Evolutionary conservation across 2,113 vertebrate genomes (phyloP), one percentile per base, ranked within the genome.

Genomic region (Nesoenas mayeri): DNA sequence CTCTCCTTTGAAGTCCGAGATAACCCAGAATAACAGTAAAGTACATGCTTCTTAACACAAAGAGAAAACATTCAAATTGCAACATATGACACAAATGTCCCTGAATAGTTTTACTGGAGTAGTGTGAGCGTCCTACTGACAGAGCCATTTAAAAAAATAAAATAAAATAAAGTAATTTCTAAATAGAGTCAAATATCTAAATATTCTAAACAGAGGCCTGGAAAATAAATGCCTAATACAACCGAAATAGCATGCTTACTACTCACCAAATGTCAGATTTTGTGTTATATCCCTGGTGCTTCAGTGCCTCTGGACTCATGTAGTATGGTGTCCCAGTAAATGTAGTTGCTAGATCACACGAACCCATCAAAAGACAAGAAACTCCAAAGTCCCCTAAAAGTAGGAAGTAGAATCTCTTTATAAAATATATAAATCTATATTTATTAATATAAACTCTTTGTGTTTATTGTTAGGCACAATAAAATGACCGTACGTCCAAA

Each of bases 221-320:
- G 75, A 65, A 86, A 85, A 79, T 18, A 64, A 79, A 85, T 38
- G 20, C 19, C 29, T 28, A 77, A 28, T n/a, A 31, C 34, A 12
- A 50, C 4, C 1, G 16, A 80, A 73, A 80, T 0, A 40, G 12
- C 70, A 65, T 50, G 40, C 58, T 7, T 21, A 61, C 62, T 89
- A 96, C 98, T 98, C 95, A 99, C 99, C 99, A 99, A 91, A 99
- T 98, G 95, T 99, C 99, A 13, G 98, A 99, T 96, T 99, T 99
- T 78, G 98, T 98, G 92, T 98, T 94, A 19, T 98, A 99, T 36
- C 98, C 98, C 85, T 98, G 98, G 84, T 99, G 98, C 81, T 98
- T 98, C 94, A 99, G 95, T 34, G 97, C 98, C 91, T 99, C 99
- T 2, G 99, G 99, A 77, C 99, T 99, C 99, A 99, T 99, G 72